phyloP scores from a whole-genome alignment of 2,113 vertebrate genomes.

The Pseudorectes ferrugineus region DNA sequence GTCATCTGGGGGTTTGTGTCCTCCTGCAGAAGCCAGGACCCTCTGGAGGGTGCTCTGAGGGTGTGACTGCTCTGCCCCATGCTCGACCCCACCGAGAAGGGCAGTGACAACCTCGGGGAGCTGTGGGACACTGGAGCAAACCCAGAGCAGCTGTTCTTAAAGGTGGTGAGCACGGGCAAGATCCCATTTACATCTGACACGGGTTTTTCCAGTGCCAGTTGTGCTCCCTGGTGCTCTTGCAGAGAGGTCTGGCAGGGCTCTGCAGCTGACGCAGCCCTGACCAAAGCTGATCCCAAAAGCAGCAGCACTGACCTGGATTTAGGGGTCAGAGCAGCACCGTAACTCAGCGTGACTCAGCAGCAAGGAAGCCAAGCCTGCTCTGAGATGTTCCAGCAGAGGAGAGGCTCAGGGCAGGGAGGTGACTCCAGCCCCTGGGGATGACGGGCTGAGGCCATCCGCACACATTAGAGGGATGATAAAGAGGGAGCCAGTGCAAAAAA shows the following conservation, averaged over 20 bases:
- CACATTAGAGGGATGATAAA: not conserved
- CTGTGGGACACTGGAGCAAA: rapidly evolving
- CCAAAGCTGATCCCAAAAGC: not conserved
- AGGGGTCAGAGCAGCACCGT: not conserved
- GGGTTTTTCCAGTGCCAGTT: rapidly evolving
- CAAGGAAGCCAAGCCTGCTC: not conserved
- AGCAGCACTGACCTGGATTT: not conserved
- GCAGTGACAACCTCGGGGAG: rapidly evolving
- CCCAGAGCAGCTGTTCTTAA: not conserved
- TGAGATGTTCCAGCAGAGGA: not conserved
- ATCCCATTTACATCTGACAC: not conserved
- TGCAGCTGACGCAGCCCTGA: not conserved
- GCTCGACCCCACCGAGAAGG: rapidly evolving
- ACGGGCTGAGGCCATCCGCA: not conserved
- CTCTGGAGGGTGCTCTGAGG: not conserved
- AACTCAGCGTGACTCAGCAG: not conserved
- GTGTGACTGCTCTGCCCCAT: rapidly evolving
- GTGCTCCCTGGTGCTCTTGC: not conserved
- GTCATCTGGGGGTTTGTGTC: rapidly evolving
- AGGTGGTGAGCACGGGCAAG: not conserved
- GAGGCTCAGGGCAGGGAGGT: not conserved
- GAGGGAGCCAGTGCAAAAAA: not conserved
- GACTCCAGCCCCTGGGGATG: not conserved
- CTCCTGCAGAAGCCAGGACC: not conserved
- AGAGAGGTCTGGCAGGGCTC: not conserved